Conservation (phyloP, 2,888 invertebrate genomes). For the Napeogenes inachia region DNA sequence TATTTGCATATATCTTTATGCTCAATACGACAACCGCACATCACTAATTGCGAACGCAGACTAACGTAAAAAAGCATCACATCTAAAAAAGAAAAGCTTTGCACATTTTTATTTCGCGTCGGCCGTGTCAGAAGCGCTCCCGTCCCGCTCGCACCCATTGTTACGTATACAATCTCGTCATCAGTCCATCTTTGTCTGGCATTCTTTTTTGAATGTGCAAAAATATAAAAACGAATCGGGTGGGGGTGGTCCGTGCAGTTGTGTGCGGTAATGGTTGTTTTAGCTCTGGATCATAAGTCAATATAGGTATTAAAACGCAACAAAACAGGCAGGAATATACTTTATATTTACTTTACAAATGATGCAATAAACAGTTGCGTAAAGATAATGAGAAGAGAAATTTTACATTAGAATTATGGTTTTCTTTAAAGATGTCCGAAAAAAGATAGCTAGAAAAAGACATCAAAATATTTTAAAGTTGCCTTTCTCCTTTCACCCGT, state of each 20-base stretch:
- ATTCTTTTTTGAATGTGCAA: slow-evolving; percentile 74
- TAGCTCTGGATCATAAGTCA: slow-evolving; percentile 76
- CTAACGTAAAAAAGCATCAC: slow-evolving; percentile 75
- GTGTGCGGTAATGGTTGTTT: slow-evolving; percentile 73
- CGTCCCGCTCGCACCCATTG: slow-evolving; percentile 70
- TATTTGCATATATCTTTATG: slow-evolving; percentile 67
- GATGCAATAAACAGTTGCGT: slow-evolving; percentile 30
- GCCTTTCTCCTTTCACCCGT: slow-evolving; percentile 73
- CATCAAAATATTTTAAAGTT: slow-evolving; percentile 39
- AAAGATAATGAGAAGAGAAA: no score
- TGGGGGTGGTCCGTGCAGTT: slow-evolving; percentile 59
- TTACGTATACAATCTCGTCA: slow-evolving; percentile 61
- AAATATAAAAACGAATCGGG: slow-evolving; percentile 76
- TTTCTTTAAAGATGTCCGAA: no score
- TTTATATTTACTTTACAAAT: neutral
- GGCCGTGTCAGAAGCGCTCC: slow-evolving; percentile 67
- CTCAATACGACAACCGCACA: slow-evolving; percentile 67
- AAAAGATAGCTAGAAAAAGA: neutral
- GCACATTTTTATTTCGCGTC: slow-evolving; percentile 75
- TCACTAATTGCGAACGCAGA: slow-evolving; percentile 77
- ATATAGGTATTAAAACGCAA: slow-evolving; percentile 39
- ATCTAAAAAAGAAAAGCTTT: slow-evolving; percentile 72
- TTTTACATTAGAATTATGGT: no score
- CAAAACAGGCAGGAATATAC: slow-evolving; percentile 6
- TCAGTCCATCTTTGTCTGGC: slow-evolving; percentile 76